Evolutionary conservation across 2,888 invertebrate species (phyloP).

Genomic region (Choristoneura rosaceana): DNA sequence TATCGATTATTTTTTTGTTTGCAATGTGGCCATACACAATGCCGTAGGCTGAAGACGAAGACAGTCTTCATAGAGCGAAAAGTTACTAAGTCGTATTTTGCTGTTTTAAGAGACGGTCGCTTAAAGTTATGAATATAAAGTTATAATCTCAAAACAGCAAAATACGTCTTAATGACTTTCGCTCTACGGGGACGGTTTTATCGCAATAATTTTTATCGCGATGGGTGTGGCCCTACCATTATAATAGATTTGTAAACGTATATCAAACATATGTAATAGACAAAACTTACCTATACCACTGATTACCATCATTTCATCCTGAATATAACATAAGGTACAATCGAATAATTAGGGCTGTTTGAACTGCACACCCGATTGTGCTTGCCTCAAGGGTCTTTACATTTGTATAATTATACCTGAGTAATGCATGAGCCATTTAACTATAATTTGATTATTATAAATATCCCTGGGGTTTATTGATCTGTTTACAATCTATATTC

Average conservation of each 20-base stretch:
- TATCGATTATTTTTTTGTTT: no score
- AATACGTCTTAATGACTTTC: no score
- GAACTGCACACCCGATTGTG: constrained; percentile 67
- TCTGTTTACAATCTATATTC: background rate
- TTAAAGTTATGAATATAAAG: no score
- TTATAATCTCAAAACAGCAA: no score
- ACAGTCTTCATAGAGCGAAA: no score
- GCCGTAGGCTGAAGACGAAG: no score
- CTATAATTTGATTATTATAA: constrained; percentile 16
- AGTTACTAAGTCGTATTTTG: no score
- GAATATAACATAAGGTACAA: constrained; percentile 53
- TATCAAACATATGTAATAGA: background rate
- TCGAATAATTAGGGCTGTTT: constrained; percentile 75
- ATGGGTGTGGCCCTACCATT: no score
- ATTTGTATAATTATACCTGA: constrained; percentile 17
- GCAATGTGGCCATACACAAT: no score
- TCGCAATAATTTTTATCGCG: no score
- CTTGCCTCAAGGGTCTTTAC: constrained; percentile 50
- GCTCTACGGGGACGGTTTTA: no score
- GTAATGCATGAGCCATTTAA: constrained; percentile 11
- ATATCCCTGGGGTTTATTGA: background rate
- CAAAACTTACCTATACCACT: background rate
- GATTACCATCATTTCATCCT: constrained; percentile 29
- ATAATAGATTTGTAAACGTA: background rate
- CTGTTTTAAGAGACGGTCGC: no score